phyloP scores from a whole-genome alignment of 2,888 invertebrate genomes.

The Sarcophaga rosellei region DNA sequence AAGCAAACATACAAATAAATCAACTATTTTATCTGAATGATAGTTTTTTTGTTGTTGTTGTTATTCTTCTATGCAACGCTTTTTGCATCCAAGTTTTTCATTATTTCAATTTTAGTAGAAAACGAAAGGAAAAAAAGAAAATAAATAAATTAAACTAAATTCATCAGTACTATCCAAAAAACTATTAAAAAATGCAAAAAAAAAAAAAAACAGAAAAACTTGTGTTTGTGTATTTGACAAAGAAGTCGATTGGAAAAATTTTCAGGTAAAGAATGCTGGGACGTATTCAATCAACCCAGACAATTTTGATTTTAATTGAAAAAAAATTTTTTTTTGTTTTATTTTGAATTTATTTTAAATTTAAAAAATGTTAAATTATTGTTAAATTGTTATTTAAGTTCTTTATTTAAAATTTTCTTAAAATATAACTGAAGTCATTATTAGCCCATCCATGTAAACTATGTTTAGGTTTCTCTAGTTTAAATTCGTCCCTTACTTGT shows the following conservation, averaged over 20 bases:
- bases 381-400: not conserved
- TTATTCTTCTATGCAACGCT: constrained; percentile 3
- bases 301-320: constrained; percentile 26
- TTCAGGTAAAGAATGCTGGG: not conserved
- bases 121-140: not conserved
- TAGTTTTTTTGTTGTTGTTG: not conserved
- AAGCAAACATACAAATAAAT: not conserved
- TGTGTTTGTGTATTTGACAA: not conserved
- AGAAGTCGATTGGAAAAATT: not conserved
- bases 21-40: not conserved
- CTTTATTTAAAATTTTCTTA: no score
- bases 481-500: no score
- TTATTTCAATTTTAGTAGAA: not conserved
- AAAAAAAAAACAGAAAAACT: not conserved
- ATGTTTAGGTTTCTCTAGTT: no score
- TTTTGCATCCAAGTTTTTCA: not conserved
- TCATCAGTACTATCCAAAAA: not conserved
- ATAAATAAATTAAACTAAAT: not conserved
- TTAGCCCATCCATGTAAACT: no score
- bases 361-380: not conserved
- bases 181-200: not conserved
- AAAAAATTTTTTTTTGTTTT: constrained; percentile 12
- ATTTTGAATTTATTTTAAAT: not conserved
- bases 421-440: no score
- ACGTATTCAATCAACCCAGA: constrained; percentile 14